Evolutionary conservation across 2,797 vertebrate species (phyloP).

Genomic region (Anomalospiza imberbis): DNA sequence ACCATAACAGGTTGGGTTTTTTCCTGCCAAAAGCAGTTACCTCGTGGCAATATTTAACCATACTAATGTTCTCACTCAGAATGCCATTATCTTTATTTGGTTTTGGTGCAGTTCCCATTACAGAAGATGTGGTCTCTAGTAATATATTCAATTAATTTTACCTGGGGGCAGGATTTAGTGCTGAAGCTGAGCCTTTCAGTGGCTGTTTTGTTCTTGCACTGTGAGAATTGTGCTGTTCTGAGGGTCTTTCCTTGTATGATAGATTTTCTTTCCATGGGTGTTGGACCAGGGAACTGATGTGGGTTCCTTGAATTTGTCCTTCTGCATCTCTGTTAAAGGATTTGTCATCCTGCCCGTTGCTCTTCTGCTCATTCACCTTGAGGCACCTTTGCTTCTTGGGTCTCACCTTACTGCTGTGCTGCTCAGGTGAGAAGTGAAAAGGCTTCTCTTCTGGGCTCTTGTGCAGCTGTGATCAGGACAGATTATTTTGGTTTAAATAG

Average conservation of each 20-base stretch:
- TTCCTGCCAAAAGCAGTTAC: neutral
- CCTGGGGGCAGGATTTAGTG: neutral
- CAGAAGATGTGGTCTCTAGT: neutral
- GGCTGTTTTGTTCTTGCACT: neutral
- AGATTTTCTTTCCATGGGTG: neutral
- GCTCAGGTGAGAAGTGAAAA: neutral
- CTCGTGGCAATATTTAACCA: neutral
- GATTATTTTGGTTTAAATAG: neutral
- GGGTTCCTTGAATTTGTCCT: neutral
- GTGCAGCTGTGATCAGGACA: neutral
- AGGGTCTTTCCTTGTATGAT: neutral
- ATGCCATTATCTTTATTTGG: neutral
- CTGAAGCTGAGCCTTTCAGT: neutral
- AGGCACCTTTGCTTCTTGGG: neutral
- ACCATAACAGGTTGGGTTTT: neutral
- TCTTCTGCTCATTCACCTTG: neutral
- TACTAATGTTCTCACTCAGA: neutral
- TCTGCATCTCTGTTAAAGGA: neutral
- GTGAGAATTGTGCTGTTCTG: neutral
- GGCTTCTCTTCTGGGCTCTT: neutral
- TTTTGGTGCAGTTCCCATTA: neutral
- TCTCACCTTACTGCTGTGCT: neutral
- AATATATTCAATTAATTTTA: neutral
- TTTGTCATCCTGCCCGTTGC: neutral
- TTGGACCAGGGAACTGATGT: neutral